phyloP scores from a whole-genome alignment of 2,797 vertebrate species.

The Poliocrania exsul region DNA sequence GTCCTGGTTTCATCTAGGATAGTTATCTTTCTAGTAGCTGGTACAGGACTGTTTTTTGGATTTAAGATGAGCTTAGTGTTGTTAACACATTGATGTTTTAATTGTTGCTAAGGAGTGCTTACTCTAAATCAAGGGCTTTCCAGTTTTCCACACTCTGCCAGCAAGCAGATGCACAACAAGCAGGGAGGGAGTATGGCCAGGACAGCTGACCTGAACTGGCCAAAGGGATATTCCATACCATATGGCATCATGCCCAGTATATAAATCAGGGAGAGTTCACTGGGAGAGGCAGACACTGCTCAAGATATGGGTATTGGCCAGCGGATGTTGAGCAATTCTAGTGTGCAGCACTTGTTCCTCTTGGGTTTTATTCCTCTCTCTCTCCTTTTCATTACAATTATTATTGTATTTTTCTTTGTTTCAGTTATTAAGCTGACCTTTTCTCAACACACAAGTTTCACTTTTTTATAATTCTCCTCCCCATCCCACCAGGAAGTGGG shows the following conservation, averaged over 20 bases:
- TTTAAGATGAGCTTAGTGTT: background rate
- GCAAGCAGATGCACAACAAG: background rate
- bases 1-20: background rate
- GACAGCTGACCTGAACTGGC: background rate
- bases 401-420: background rate
- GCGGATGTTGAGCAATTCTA: background rate
- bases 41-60: background rate
- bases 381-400: background rate
- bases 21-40: background rate
- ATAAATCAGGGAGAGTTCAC: background rate
- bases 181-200: background rate
- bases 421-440: background rate
- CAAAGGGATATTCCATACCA: background rate
- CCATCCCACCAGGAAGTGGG: accelerated
- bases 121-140: background rate
- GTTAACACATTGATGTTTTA: background rate
- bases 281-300: background rate
- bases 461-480: background rate
- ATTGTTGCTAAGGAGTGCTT: background rate
- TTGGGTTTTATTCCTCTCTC: background rate
- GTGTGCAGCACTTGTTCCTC: background rate
- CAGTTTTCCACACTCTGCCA: background rate
- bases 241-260: background rate
- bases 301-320: accelerated
- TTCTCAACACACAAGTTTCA: background rate